A percentile compares a stretch with the other conserved stretches of the same genome.
Evolutionary conservation across 2,888 invertebrate species (phyloP).

Genomic region (Drosophila recens): DNA sequence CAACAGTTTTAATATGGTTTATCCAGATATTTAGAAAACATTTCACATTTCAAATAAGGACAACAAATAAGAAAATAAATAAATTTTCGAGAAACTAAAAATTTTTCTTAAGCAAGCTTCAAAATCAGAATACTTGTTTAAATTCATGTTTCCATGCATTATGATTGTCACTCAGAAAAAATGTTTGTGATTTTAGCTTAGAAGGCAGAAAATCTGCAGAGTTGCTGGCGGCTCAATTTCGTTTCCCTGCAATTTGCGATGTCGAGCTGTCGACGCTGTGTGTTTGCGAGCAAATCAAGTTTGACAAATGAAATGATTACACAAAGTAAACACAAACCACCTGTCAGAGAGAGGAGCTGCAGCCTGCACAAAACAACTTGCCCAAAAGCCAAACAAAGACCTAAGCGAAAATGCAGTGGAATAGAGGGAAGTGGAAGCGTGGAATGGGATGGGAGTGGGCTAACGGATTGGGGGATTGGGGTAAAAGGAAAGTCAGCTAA

Average conservation of each 20-base stretch:
- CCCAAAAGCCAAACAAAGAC: conserved; percentile 44
- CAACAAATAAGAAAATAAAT: too few species aligned
- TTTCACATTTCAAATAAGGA: too few species aligned
- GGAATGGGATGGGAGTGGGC: neutral
- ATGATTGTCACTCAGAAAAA: neutral
- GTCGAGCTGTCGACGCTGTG: conserved; percentile 65
- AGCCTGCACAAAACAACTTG: conserved; percentile 37
- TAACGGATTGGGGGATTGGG: conserved; percentile 1
- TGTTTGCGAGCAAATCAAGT: conserved; percentile 65
- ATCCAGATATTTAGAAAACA: too few species aligned
- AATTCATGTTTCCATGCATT: too few species aligned
- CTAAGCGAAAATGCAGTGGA: conserved; percentile 11
- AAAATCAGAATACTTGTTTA: too few species aligned
- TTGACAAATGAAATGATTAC: conserved; percentile 80
- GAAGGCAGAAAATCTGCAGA: neutral
- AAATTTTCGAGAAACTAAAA: too few species aligned
- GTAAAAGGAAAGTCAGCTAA: conserved; percentile 20
- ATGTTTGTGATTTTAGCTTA: conserved; percentile 4
- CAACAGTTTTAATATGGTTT: too few species aligned
- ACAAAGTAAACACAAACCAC: conserved; percentile 78
- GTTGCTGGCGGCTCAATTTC: conserved; percentile 18
- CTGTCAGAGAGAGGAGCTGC: conserved; percentile 64
- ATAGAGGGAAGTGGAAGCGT: conserved; percentile 5
- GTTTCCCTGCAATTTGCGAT: conserved; percentile 36
- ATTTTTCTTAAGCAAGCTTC: too few species aligned